Evolutionary conservation across 2,113 vertebrate genomes (phyloP), one percentile per base, ranked within the genome.

Genomic region (Lepidothrix coronata): DNA sequence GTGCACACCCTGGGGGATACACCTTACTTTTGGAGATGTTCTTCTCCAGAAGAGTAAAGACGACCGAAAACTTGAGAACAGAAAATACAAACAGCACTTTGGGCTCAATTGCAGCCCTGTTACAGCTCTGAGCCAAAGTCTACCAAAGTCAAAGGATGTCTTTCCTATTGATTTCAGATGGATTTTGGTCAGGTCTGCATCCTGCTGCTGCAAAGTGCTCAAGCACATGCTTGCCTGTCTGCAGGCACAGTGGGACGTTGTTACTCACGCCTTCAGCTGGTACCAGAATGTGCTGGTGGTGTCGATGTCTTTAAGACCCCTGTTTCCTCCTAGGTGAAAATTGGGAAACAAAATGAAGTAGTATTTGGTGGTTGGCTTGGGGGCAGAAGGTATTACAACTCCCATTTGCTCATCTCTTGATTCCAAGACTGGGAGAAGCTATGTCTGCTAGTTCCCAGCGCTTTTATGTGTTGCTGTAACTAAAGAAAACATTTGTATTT

Each of bases 401-500:
- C 33, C 33, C 65, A 59, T 74, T 92, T 90, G 79, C 70, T 88
- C 94, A 86, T 67, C 77, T 68, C 66, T 77, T 62, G 63, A 86
- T 94, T 82, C 88, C 88, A 65, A 44, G 46, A 37, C 74, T 65
- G 82, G 78, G 72, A 93, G 95, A 59, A 96, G 92, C 70, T 24
- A 1, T 31, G 17, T 30, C 72, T 94, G 81, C 46, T 76, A 8
- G n/a, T 48, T 89, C 89, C 91, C 80, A 63, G 48, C 2, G 1
- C 55, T 93, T 82, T 54, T 33, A 54, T 46, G 14, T 15, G n/a
- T 81, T 84, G 78, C 75, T 95, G 77, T 95, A 96, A 95, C 82
- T 95, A 89, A 70, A 92, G 43, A 80, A 94, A 96, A 88, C 52
- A 57, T 78, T 81, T 85, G 23, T 82, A 21, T 86, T 86, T 88